phyloP scores from a whole-genome alignment of 2,888 invertebrate genomes.

The Cyaniris semiargus region DNA sequence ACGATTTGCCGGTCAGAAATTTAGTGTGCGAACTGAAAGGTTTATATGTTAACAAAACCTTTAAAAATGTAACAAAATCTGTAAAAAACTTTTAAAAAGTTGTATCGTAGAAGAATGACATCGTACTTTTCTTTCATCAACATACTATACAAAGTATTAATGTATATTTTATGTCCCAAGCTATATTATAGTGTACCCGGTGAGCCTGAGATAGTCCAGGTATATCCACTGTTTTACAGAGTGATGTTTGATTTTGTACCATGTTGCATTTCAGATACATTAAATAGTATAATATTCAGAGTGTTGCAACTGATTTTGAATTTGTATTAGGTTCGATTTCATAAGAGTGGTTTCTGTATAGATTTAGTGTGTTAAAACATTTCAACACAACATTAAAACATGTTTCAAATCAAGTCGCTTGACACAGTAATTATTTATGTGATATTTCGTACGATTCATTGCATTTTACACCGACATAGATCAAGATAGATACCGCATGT shows the following conservation, averaged over 20 bases:
- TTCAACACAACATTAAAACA: not conserved
- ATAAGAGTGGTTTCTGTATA: not conserved
- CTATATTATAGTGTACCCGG: slow-evolving; percentile 69
- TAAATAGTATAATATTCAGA: slow-evolving; percentile 35
- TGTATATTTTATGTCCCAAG: slow-evolving; percentile 53
- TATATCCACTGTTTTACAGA: slow-evolving; percentile 46
- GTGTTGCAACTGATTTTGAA: not conserved
- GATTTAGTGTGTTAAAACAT: slow-evolving; percentile 25
- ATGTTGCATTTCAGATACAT: slow-evolving; percentile 31
- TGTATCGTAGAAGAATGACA: too few relatives aligned
- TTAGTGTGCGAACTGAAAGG: too few relatives aligned
- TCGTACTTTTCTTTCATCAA: too few relatives aligned
- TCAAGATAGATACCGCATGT: too few relatives aligned
- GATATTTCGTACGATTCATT: not conserved
- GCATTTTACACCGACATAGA: too few relatives aligned
- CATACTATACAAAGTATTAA: slow-evolving; percentile 22
- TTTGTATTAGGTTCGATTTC: not conserved
- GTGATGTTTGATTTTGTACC: slow-evolving; percentile 38
- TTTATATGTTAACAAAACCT: too few relatives aligned
- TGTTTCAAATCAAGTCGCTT: not conserved
- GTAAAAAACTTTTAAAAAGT: too few relatives aligned
- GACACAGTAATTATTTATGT: not conserved
- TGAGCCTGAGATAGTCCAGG: slow-evolving; percentile 72
- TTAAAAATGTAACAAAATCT: too few relatives aligned
- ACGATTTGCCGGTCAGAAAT: too few relatives aligned